A percentile compares a stretch with the other conserved stretches of the same genome.
These are phyloP conservation scores for Aleiodes alternator DNA, from an alignment of 2,888 invertebrate genomes.

Conservation along the genomic window DNA sequence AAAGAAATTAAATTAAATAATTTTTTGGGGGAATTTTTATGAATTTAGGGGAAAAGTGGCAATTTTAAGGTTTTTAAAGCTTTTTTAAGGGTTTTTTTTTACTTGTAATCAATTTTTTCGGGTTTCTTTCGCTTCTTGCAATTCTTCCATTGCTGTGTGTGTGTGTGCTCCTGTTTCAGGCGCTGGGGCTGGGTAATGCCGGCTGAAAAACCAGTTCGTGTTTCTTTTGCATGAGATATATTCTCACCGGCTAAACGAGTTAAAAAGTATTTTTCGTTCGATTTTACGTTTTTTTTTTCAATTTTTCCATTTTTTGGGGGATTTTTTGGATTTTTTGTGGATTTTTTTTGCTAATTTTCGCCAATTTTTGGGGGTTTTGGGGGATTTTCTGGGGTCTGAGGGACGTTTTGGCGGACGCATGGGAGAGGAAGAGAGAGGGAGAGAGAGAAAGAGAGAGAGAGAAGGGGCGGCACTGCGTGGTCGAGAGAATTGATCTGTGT, in stretches of 20 bases:
- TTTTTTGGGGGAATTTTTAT: constrained; percentile 40
- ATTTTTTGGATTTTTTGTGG: neutral
- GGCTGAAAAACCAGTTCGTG: constrained; percentile 48
- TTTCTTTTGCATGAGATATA: constrained; percentile 25
- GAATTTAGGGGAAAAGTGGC: no score
- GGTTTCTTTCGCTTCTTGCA: constrained; percentile 12
- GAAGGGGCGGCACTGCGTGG: neutral
- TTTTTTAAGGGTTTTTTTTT: no score
- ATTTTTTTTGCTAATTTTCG: no score
- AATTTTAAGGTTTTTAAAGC: no score
- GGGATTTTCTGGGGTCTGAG: no score
- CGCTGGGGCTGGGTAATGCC: constrained; percentile 49
- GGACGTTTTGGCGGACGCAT: neutral
- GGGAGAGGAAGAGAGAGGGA: neutral
- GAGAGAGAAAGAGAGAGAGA: neutral
- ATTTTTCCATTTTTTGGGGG: neutral
- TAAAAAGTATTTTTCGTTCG: constrained; percentile 34
- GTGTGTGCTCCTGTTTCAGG: constrained; percentile 35
- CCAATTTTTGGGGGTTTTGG: neutral
- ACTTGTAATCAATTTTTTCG: constrained; percentile 17
- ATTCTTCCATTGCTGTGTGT: constrained; percentile 22
- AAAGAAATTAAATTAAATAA: no score
- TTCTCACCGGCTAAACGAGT: constrained; percentile 37
- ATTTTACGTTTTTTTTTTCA: constrained; percentile 7
- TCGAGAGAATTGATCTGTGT: constrained; percentile 1